phyloP scores from a whole-genome alignment of 2,888 invertebrate genomes.

The Carcina quercana region DNA sequence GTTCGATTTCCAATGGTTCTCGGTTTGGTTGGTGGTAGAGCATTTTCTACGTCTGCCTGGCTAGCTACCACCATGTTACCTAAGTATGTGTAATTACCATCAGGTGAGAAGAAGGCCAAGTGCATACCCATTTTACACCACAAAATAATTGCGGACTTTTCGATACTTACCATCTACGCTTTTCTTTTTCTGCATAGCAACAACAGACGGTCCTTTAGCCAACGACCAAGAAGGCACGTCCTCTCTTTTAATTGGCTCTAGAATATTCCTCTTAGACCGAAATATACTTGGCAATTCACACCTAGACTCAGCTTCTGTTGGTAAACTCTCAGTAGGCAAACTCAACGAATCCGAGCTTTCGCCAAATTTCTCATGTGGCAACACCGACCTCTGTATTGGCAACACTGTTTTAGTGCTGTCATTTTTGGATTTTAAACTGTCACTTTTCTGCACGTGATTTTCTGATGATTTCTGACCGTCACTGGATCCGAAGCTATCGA shows the following conservation, averaged over 20 bases:
- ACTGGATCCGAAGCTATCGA: not conserved
- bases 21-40: too few relatives aligned
- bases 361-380: conserved; percentile 26
- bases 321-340: conserved; percentile 7
- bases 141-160: too few relatives aligned
- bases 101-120: too few relatives aligned
- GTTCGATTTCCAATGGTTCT: too few relatives aligned
- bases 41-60: too few relatives aligned
- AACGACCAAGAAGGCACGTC: conserved; percentile 59
- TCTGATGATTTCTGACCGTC: too few relatives aligned
- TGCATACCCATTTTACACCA: too few relatives aligned
- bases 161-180: conserved; percentile 24
- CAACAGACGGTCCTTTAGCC: conserved; percentile 58
- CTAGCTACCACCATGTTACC: too few relatives aligned
- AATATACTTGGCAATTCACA: conserved; percentile 46
- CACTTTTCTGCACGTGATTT: too few relatives aligned
- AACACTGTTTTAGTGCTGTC: conserved; percentile 4
- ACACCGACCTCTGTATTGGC: conserved; percentile 21
- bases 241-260: conserved; percentile 59
- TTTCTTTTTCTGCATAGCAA: conserved; percentile 48
- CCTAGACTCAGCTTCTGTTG: conserved; percentile 15
- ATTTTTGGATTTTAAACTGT: conserved; percentile 2
- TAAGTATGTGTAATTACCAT: too few relatives aligned
- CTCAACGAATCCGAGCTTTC: conserved; percentile 9
- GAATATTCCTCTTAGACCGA: conserved; percentile 50